Base-by-base conservation (phyloP, 1,140 invertebrate species). In the Zaprionus tsacasi region DNA sequence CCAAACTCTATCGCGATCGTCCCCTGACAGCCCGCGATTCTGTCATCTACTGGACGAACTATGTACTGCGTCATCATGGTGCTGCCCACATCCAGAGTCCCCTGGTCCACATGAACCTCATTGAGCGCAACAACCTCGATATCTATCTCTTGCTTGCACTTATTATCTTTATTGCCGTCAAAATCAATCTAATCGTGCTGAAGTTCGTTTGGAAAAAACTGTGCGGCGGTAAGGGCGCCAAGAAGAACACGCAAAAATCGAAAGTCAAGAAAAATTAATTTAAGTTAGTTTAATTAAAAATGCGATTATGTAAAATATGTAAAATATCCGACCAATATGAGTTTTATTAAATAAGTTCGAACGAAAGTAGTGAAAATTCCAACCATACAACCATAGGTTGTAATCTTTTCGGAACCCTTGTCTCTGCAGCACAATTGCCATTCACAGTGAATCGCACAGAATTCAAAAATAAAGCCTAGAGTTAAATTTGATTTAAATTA, bases 31-130 rank as follows among this genome's bases (percentile, higher is more conserved):
- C 92, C 0, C 76, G 67, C n/a, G 75, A 92, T 25, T 80, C 57
- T 50, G 91, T 80, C 6, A 67, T 83, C 15, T 92, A 79, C 61
- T 92, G 92, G 92, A 80, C 82, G 0, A 85, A 92, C 56, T 92
- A 92, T 68, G 92, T 92, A 1, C 55, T 94, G 11, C 83, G 93
- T 35, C 92, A 94, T 76, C 91, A 93, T 64, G 93, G 93, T 17
- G 93, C 93, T 8, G 61, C 76, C 0, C 93, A 94, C 58, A 91
- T 94, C 50, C 90, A 92, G 61, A 92, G 92, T 60, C 91, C 93
- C 0, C 69, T 85, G n/a, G 73, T 92, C 0, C 81, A 90, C 21
- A 81, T 92, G 91, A 82, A 60, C 48, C 60, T 60, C 17, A 25
- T 91, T 3, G 70, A 86, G n/a, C 66, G 54, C 21, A 61, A 64